Percentiles rank a stretch among this genome's conserved stretches.
Conservation (phyloP, 2,113 vertebrate genomes). For the Scatophagus argus region DNA sequence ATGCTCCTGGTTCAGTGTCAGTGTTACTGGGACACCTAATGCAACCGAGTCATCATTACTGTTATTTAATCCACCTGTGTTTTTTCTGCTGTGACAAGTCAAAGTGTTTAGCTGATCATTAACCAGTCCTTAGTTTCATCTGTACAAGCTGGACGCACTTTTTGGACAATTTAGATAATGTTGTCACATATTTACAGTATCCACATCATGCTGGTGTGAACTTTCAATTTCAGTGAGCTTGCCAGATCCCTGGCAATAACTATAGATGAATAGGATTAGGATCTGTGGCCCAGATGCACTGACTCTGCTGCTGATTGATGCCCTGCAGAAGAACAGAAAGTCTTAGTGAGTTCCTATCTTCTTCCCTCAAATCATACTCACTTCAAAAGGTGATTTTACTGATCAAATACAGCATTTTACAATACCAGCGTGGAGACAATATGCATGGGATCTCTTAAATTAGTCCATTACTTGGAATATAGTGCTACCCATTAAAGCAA, state of each 20-base stretch:
- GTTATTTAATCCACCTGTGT: no score
- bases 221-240: neutral
- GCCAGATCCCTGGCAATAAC: constrained; percentile 15
- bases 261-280: constrained; percentile 15
- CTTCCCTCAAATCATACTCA: constrained; percentile 34
- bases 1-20: no score
- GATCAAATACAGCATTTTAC: neutral
- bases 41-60: no score
- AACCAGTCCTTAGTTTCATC: no score
- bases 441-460: neutral
- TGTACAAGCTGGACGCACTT: neutral
- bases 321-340: constrained; percentile 41
- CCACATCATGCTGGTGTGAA: neutral
- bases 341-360: constrained; percentile 11
- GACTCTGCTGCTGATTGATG: constrained; percentile 52
- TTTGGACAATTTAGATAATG: neutral
- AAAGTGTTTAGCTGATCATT: no score
- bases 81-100: no score
- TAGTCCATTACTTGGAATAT: neutral
- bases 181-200: neutral
- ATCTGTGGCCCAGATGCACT: constrained; percentile 57
- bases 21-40: no score
- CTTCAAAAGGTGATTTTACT: constrained; percentile 55
- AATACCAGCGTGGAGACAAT: neutral
- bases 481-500: constrained; percentile 11